Percentiles rank a stretch among this genome's conserved stretches.
Conservation (phyloP, 2,888 invertebrate genomes). For the Leptopilina myrica region DNA sequence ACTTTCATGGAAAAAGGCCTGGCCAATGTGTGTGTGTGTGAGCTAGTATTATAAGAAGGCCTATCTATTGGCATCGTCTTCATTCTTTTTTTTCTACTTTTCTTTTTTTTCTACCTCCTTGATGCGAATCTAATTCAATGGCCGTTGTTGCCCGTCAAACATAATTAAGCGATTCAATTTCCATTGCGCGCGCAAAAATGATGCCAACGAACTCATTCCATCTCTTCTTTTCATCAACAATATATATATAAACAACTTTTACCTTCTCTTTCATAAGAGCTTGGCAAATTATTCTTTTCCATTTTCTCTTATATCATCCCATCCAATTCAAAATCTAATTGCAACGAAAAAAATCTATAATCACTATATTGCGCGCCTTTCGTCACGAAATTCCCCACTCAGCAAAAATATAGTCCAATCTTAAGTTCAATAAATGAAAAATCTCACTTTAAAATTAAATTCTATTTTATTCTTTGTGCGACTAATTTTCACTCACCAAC, state of each 20-base stretch:
- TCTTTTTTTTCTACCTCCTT: too few relatives aligned
- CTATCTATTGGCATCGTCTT: constrained; percentile 62
- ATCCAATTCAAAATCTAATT: too few relatives aligned
- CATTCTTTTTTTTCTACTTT: constrained; percentile 39
- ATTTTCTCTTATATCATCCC: constrained; percentile 1
- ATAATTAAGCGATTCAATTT: constrained; percentile 20
- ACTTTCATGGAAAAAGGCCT: constrained; percentile 76
- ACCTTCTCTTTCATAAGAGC: constrained; percentile 37
- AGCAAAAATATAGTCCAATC: too few relatives aligned
- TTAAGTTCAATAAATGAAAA: too few relatives aligned
- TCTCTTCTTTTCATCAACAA: neutral
- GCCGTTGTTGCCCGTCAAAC: too few relatives aligned
- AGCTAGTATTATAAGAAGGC: constrained; percentile 60
- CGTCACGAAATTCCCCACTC: too few relatives aligned
- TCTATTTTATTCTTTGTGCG: too few relatives aligned
- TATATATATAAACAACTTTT: constrained; percentile 4
- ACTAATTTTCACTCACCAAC: too few relatives aligned
- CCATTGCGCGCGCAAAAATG: too few relatives aligned
- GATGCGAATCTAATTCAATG: too few relatives aligned
- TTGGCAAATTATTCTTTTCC: neutral
- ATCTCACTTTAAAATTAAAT: neutral
- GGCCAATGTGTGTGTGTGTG: constrained; percentile 53
- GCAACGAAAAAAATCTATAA: too few relatives aligned
- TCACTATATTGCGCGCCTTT: too few relatives aligned
- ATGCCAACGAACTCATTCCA: constrained; percentile 37